Evolutionary conservation across 1,140 invertebrate genomes (phyloP).

Genomic region (Psilanteris sp.): DNA sequence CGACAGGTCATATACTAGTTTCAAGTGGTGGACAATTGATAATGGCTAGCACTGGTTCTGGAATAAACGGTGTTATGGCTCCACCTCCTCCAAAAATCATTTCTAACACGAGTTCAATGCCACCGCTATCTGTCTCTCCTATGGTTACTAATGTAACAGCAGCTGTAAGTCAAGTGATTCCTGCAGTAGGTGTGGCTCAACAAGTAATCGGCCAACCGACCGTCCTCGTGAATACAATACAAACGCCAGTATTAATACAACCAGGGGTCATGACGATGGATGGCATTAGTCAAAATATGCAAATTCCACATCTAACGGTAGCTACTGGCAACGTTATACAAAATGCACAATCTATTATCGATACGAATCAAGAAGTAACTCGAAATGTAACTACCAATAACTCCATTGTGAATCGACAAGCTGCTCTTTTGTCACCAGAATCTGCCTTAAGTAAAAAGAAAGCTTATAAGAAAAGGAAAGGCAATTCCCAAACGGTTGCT

Average conservation of each 20-base stretch:
- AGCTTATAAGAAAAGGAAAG: conserved; percentile 87
- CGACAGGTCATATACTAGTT: conserved; percentile 86
- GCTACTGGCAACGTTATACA: conserved; percentile 84
- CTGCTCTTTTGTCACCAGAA: conserved; percentile 85
- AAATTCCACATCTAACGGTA: conserved; percentile 83
- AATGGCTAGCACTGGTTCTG: conserved; percentile 82
- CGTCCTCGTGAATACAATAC: conserved; percentile 90
- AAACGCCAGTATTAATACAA: conserved; percentile 89
- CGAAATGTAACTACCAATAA: conserved; percentile 69
- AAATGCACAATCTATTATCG: conserved; percentile 80
- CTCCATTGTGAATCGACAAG: conserved; percentile 79
- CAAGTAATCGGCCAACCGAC: conserved; percentile 87
- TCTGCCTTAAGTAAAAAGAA: conserved; percentile 83
- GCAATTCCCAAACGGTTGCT: conserved; percentile 85
- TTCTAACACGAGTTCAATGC: conserved; percentile 81
- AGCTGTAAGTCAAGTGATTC: conserved; percentile 85
- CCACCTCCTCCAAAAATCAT: conserved; percentile 84
- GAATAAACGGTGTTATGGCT: conserved; percentile 83
- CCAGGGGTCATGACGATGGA: conserved; percentile 85
- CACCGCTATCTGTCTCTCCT: conserved; percentile 84
- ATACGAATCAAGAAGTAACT: conserved; percentile 79
- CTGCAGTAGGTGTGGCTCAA: conserved; percentile 81
- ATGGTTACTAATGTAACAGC: conserved; percentile 87
- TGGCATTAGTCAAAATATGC: conserved; percentile 84
- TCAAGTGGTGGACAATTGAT: conserved; percentile 87